These are phyloP conservation scores for Drosophila quinaria DNA, from an alignment of 2,888 invertebrate species.

Conservation along the genomic window DNA sequence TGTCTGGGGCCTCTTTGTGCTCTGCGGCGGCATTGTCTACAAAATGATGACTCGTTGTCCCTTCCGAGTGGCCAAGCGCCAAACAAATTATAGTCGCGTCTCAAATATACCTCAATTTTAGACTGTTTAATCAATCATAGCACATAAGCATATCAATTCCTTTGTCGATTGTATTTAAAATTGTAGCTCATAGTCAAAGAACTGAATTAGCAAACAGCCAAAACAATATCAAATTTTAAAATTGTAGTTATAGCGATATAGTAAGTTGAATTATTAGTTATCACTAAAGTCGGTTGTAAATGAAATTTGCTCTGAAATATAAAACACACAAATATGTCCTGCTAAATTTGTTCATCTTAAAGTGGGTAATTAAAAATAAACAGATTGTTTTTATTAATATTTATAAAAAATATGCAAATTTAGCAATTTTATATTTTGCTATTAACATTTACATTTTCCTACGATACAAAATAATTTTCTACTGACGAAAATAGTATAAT, in stretches of 20 bases:
- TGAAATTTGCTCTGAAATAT: not conserved
- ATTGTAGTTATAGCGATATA: not conserved
- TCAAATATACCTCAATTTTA: conserved; percentile 84
- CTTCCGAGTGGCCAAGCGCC: conserved; percentile 83
- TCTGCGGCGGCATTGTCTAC: conserved; percentile 77
- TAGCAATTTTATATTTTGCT: too few species aligned
- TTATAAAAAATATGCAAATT: too few species aligned
- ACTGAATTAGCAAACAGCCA: conserved; percentile 1
- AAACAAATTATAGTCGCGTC: conserved; percentile 76
- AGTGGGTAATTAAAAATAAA: too few species aligned
- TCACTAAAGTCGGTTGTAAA: conserved; percentile 10
- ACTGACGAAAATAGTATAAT: not conserved
- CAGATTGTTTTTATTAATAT: too few species aligned
- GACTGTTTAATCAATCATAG: conserved; percentile 50
- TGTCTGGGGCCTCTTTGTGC: conserved; percentile 82
- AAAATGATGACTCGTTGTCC: conserved; percentile 85
- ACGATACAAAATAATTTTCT: not conserved
- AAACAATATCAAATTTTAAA: not conserved
- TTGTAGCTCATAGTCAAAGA: conserved; percentile 8
- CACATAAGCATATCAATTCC: conserved; percentile 23
- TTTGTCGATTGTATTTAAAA: not conserved
- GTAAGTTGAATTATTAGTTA: not conserved
- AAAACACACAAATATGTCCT: not conserved
- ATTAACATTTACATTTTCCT: not conserved
- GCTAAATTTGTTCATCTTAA: too few species aligned